Evolutionary conservation across 2,888 invertebrate genomes (phyloP), one percentile per base, ranked within the genome.

Genomic region (Lypha dubia): DNA sequence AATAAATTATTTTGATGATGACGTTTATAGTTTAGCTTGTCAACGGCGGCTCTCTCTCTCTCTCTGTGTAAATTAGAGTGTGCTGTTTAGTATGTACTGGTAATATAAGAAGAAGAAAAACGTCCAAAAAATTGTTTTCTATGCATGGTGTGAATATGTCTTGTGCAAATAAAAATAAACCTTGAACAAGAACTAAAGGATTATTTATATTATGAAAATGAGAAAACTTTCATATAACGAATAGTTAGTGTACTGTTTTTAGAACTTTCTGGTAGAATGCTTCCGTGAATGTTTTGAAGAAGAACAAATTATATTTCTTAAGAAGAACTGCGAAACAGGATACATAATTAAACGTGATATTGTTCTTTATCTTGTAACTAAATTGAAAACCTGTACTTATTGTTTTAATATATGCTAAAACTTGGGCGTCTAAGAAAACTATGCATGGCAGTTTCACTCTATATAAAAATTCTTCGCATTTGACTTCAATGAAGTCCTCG

Each of bases 1-100:
- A 7, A n/a, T 56, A 56, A 56, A 28, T 28, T 56, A 56, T 56
- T 24, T 28, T 56, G 15, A 56, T n/a, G 53, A 28, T 56, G 53
- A 56, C 28, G 53, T 56, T 56, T n/a, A 28, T 28, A 8, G 28
- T 56, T 51, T 22, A 22, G 22, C 13, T 13, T 22, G 11, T 24
- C 22, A 28, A 3, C 22, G 13, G 11, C 22, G 51, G 22, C 5
- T 51, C 51, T 51, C 5, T 28, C 28, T n/a, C n/a, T n/a, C n/a
- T n/a, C n/a, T n/a, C n/a, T n/a, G n/a, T n/a, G n/a, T n/a, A 22
- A 51, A 22, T 51, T 13, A 22, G 22, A 51, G 51, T 51, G 13
- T 51, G 20, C 1, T 11, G 1, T 20, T 46, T 17, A 17, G 46
- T 49, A 22, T 49, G 22, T 44, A 3, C 5, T 44, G 6, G 44